Evolutionary conservation across 2,888 invertebrate species (phyloP).

Genomic region (Strigamia crassipes): DNA sequence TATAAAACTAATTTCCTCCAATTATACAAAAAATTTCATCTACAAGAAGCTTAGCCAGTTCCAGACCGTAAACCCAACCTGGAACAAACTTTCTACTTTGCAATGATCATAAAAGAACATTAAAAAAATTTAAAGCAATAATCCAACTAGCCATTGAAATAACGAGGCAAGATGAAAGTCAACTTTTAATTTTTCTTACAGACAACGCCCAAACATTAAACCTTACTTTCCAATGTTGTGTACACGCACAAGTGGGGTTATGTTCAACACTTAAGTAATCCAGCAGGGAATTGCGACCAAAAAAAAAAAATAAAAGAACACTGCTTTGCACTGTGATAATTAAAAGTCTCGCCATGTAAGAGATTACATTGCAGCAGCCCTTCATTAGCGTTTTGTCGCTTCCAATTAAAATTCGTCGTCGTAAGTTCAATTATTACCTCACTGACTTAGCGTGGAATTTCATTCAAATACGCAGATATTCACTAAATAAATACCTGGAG

Average conservation of each 20-base stretch:
- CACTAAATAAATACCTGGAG: too few relatives aligned
- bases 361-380: conserved; percentile 34
- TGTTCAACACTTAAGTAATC: conserved; percentile 22
- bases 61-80: not conserved
- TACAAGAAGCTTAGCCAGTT: not conserved
- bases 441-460: not conserved
- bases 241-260: conserved; percentile 21
- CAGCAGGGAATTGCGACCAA: not conserved
- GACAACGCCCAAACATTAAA: conserved; percentile 24
- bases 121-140: not conserved
- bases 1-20: too few relatives aligned
- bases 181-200: conserved; percentile 23
- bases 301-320: conserved; percentile 13
- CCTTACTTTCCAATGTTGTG: not conserved
- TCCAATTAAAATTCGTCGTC: conserved; percentile 34
- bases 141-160: not conserved
- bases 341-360: conserved; percentile 16
- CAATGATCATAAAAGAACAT: not conserved
- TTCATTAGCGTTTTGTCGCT: conserved; percentile 34
- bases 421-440: conserved; percentile 12
- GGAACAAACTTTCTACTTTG: not conserved
- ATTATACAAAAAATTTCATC: too few relatives aligned
- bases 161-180: not conserved
- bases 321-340: conserved; percentile 37
- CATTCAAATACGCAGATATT: not conserved